phyloP scores from a whole-genome alignment of 1,140 invertebrate species.

The Phymorhynchus buccinoides region DNA sequence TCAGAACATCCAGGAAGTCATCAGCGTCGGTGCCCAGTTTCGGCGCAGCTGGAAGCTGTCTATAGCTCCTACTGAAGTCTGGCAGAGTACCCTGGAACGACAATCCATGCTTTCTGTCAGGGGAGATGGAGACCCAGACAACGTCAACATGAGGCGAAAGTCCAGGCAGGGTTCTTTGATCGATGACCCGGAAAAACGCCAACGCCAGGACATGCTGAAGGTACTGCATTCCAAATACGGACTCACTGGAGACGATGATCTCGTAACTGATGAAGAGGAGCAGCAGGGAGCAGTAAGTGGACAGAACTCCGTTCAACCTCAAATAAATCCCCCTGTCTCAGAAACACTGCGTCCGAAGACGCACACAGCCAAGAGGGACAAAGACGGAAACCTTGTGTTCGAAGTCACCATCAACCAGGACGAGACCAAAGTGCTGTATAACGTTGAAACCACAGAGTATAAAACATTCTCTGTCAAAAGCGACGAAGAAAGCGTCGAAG shows the following conservation, averaged over 20 bases:
- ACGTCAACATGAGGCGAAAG: neutral
- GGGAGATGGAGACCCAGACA: neutral
- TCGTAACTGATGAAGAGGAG: neutral
- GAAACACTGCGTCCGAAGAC: neutral
- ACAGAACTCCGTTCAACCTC: neutral
- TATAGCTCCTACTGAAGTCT: conserved; percentile 27
- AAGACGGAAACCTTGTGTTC: conserved; percentile 48
- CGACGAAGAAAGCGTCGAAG: conserved; percentile 29
- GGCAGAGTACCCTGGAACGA: conserved; percentile 19
- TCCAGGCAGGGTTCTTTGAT: neutral
- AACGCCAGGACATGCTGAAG: conserved; percentile 43
- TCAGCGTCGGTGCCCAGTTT: neutral
- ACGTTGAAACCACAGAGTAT: conserved; percentile 64
- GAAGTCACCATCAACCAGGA: conserved; percentile 64
- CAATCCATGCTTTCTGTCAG: neutral
- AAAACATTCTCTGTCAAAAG: conserved; percentile 58
- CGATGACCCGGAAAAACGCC: conserved; percentile 14
- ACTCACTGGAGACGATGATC: conserved; percentile 17
- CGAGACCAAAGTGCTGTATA: conserved; percentile 61
- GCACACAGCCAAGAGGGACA: neutral
- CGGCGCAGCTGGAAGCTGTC: conserved; percentile 41
- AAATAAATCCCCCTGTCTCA: neutral
- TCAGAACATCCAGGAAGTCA: conserved; percentile 5
- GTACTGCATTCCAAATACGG: conserved; percentile 45
- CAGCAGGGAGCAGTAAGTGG: neutral